phyloP scores from a whole-genome alignment of 2,888 invertebrate species.

The Eristalinus sepulchralis region DNA sequence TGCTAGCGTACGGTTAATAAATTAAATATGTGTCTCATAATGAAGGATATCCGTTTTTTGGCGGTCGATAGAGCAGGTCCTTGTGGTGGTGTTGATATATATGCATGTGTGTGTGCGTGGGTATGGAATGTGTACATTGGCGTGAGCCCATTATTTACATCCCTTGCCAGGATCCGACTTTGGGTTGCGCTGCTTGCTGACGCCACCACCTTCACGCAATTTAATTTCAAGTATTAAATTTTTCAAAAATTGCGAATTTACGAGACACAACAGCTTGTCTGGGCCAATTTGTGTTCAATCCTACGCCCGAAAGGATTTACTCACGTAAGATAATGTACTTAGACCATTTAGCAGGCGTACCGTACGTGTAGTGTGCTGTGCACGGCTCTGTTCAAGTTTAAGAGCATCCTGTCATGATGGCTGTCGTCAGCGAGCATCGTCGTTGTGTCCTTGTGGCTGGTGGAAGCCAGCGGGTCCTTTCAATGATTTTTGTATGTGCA shows the following conservation, averaged over 20 bases:
- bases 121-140: constrained; percentile 6
- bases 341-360: constrained; percentile 32
- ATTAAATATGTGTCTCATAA: constrained; percentile 61
- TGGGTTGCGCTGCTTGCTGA: background rate
- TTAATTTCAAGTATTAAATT: constrained; percentile 63
- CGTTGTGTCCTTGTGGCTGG: constrained; percentile 44
- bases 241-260: constrained; percentile 49
- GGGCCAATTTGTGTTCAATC: constrained; percentile 60
- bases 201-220: constrained; percentile 18
- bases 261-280: constrained; percentile 62
- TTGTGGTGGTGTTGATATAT: background rate
- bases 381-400: background rate
- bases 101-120: background rate
- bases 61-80: constrained; percentile 47
- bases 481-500: constrained; percentile 43
- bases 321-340: constrained; percentile 65
- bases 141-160: constrained; percentile 51
- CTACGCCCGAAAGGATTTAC: constrained; percentile 54
- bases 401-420: constrained; percentile 15
- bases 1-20: constrained; percentile 40
- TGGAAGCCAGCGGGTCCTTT: constrained; percentile 49
- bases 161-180: constrained; percentile 28
- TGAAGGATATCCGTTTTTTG: constrained; percentile 64
- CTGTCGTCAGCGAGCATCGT: constrained; percentile 24
- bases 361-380: constrained; percentile 13